Evolutionary conservation across 2,113 vertebrate species (phyloP).

Genomic region (Hippocampus barbouri): DNA sequence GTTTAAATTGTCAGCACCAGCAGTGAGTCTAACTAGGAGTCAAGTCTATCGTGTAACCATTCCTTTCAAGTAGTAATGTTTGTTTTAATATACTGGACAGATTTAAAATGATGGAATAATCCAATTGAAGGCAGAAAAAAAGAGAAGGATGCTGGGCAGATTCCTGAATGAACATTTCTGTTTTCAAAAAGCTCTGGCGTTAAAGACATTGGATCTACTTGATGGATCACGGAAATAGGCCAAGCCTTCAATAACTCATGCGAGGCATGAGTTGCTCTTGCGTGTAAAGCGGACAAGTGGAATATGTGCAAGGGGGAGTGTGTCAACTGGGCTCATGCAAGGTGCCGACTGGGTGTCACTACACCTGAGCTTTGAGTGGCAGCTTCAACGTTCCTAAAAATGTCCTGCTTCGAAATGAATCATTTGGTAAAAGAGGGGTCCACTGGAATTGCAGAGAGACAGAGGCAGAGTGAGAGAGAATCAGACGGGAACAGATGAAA

Average conservation of each 20-base stretch:
- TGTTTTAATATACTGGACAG: neutral
- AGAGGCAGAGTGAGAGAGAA: slow-evolving; percentile 48
- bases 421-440: slow-evolving; percentile 83
- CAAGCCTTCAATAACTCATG: slow-evolving; percentile 71
- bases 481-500: slow-evolving; percentile 2
- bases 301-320: slow-evolving; percentile 29
- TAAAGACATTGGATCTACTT: slow-evolving; percentile 70
- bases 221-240: slow-evolving; percentile 50
- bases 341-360: slow-evolving; percentile 79
- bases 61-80: neutral
- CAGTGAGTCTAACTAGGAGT: neutral
- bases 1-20: no score
- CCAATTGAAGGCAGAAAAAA: slow-evolving; percentile 4
- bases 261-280: slow-evolving; percentile 66
- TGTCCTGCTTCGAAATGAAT: slow-evolving; percentile 85
- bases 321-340: slow-evolving; percentile 79
- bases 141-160: slow-evolving; percentile 1
- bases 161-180: neutral
- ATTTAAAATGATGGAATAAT: neutral
- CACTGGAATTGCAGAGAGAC: slow-evolving; percentile 98
- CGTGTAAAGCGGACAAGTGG: slow-evolving; percentile 14
- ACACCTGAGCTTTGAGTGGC: slow-evolving; percentile 79
- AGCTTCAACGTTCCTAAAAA: slow-evolving; percentile 86
- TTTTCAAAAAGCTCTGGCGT: neutral
- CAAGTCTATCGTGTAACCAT: neutral